These are phyloP conservation scores for Schizopygopsis malacanthus DNA, from an alignment of 2,797 vertebrate genomes.

Conservation along the genomic window DNA sequence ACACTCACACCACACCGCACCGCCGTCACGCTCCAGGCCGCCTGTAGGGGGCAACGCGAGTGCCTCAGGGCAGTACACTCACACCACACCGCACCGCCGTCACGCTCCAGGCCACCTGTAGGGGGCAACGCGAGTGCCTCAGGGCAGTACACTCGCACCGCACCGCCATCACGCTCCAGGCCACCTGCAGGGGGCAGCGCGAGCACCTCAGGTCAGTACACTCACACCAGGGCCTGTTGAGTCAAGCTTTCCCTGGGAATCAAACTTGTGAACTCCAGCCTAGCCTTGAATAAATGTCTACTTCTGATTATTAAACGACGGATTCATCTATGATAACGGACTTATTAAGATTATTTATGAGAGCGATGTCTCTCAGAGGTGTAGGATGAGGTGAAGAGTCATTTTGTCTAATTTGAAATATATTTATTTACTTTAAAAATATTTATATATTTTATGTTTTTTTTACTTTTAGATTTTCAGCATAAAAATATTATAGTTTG, in stretches of 20 bases:
- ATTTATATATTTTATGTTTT: too few relatives aligned
- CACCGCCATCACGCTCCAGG: slow-evolving; percentile 81
- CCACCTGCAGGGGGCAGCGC: slow-evolving; percentile 82
- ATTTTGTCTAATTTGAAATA: background rate
- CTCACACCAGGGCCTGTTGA: background rate
- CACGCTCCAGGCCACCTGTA: too few relatives aligned
- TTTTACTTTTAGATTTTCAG: too few relatives aligned
- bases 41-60: too few relatives aligned
- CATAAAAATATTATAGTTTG: too few relatives aligned
- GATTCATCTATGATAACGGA: background rate
- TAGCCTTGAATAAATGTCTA: background rate
- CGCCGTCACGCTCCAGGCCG: too few relatives aligned
- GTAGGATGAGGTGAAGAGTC: too few relatives aligned
- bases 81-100: too few relatives aligned
- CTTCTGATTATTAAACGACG: background rate
- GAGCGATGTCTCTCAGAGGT: background rate
- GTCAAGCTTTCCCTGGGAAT: background rate
- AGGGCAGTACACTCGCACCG: background rate
- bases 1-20: too few relatives aligned
- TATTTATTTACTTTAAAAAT: too few relatives aligned
- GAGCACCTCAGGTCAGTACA: slow-evolving; percentile 83
- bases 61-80: too few relatives aligned
- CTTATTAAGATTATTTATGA: background rate
- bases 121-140: too few relatives aligned
- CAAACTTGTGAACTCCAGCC: background rate